These are phyloP conservation scores for Laticauda colubrina DNA, from an alignment of 2,113 vertebrate genomes.

Conservation along the genomic window DNA sequence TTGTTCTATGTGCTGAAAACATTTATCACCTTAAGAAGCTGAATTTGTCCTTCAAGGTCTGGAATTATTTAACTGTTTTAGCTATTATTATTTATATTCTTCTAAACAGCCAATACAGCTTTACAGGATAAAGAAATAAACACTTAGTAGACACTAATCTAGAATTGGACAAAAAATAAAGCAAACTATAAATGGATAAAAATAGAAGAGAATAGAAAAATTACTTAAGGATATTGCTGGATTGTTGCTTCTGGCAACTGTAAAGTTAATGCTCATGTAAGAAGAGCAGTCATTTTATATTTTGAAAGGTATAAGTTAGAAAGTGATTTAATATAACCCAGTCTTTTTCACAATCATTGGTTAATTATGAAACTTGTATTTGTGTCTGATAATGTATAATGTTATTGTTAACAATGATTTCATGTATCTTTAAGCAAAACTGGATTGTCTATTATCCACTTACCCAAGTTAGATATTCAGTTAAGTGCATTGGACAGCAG, in stretches of 20 bases:
- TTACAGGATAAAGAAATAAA: neutral
- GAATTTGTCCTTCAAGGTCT: neutral
- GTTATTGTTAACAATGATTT: neutral
- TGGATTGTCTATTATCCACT: neutral
- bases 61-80: conserved; percentile 5
- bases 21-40: neutral
- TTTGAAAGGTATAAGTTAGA: neutral
- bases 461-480: neutral
- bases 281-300: neutral
- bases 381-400: neutral
- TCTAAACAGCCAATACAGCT: neutral
- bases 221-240: neutral
- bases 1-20: neutral
- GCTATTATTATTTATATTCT: neutral
- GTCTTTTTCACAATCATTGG: neutral
- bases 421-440: neutral
- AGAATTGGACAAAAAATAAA: neutral
- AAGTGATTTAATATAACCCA: neutral
- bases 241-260: neutral
- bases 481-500: neutral
- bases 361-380: neutral
- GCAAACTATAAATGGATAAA: neutral
- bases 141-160: neutral
- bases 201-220: neutral
- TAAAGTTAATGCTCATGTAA: neutral